Evolutionary conservation across 2,797 vertebrate genomes (phyloP).

Genomic region (Xenopus petersii): DNA sequence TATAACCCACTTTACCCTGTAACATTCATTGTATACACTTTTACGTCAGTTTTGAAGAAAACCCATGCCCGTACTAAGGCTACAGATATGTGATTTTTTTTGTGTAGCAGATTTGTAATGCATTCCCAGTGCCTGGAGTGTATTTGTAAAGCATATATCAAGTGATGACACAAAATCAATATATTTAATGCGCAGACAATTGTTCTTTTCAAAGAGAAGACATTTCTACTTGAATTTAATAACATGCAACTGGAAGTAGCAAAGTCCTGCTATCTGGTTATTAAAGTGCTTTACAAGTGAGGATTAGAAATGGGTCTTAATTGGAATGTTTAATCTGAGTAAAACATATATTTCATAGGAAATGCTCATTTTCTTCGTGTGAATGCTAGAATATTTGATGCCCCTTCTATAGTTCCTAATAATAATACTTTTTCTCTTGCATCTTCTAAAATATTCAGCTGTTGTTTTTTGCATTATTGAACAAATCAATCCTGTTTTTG

Average conservation of each 20-base stretch:
- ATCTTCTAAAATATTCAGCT: too few species aligned
- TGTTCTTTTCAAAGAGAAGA: slow-evolving; percentile 47
- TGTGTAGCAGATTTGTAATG: slow-evolving; percentile 45
- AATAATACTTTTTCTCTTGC: too few species aligned
- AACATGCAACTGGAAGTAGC: slow-evolving; percentile 52
- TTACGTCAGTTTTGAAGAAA: not conserved
- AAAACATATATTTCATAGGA: slow-evolving; percentile 12
- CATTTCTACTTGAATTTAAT: slow-evolving; percentile 51
- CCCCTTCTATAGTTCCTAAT: too few species aligned
- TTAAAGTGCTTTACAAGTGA: slow-evolving; percentile 37
- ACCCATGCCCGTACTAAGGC: slow-evolving; percentile 20
- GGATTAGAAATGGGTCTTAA: slow-evolving; percentile 30
- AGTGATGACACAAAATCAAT: slow-evolving; percentile 46
- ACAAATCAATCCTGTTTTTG: too few species aligned
- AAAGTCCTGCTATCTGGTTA: slow-evolving; percentile 25
- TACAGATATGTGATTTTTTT: not conserved
- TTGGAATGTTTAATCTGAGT: slow-evolving; percentile 21
- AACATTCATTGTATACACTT: too few species aligned
- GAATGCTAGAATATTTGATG: not conserved
- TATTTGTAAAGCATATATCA: slow-evolving; percentile 51
- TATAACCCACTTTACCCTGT: too few species aligned
- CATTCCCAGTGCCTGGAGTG: slow-evolving; percentile 39
- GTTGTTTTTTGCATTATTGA: too few species aligned
- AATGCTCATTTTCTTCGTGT: slow-evolving; percentile 6
- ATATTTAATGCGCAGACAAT: slow-evolving; percentile 52